These are phyloP conservation scores for Diplosoma virens DNA, from an alignment of 23 tunicate species.

Conservation along the genomic window DNA sequence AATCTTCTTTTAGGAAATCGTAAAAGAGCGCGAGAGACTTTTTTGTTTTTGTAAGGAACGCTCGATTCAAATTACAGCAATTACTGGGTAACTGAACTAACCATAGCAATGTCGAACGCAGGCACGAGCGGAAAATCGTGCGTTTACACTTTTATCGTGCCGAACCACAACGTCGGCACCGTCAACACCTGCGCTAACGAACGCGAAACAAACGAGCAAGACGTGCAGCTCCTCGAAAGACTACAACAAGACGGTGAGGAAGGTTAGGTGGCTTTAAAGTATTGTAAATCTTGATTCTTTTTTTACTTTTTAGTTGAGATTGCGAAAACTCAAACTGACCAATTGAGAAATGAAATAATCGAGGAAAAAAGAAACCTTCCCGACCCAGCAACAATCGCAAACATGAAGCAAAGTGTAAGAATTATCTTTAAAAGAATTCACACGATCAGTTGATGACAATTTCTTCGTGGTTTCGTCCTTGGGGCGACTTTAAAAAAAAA, in stretches of 20 bases:
- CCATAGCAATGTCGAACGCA: too few relatives aligned
- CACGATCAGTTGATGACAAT: too few relatives aligned
- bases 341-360: slow-evolving; percentile 13
- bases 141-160: slow-evolving; percentile 35
- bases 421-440: background rate
- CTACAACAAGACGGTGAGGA: background rate
- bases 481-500: too few relatives aligned
- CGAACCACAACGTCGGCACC: background rate
- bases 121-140: background rate
- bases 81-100: too few relatives aligned
- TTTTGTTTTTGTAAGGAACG: too few relatives aligned
- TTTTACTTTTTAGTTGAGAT: slow-evolving; percentile 3
- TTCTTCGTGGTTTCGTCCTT: too few relatives aligned
- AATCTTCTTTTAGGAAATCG: too few relatives aligned
- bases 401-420: slow-evolving; percentile 18
- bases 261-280: background rate
- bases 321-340: slow-evolving; percentile 27
- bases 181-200: background rate
- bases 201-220: background rate
- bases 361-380: background rate
- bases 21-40: too few relatives aligned
- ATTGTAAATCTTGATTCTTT: background rate
- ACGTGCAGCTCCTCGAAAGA: too few relatives aligned
- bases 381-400: background rate
- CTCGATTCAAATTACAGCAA: too few relatives aligned